Conservation (phyloP, 2,797 vertebrate genomes). For the Notolepis coatsorum region DNA sequence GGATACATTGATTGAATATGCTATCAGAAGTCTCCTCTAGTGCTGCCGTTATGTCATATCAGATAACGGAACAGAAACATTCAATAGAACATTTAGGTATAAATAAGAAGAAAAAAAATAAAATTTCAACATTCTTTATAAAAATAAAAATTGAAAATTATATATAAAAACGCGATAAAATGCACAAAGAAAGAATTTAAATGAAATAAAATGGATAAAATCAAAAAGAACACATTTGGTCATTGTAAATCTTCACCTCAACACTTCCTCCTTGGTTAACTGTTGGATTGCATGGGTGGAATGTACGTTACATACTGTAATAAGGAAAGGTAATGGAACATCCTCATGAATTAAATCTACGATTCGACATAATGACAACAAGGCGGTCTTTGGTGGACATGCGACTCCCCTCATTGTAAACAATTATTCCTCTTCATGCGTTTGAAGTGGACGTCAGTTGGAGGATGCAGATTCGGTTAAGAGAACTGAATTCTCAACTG, state of each 20-base stretch:
- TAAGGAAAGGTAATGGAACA: constrained; percentile 36
- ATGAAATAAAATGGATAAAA: constrained; percentile 22
- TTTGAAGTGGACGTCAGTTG: constrained; percentile 32
- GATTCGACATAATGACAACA: constrained; percentile 25
- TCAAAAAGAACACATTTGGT: constrained; percentile 64
- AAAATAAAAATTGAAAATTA: constrained; percentile 57
- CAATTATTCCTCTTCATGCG: constrained; percentile 39
- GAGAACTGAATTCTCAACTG: constrained; percentile 12
- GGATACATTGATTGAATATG: constrained; percentile 34
- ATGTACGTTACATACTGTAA: constrained; percentile 5
- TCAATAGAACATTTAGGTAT: constrained; percentile 30
- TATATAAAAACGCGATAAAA: constrained; percentile 60
- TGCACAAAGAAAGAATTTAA: constrained; percentile 29
- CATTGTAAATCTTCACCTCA: constrained; percentile 28
- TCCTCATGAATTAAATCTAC: constrained; percentile 33
- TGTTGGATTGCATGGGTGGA: constrained; percentile 39
- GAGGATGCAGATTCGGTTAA: not conserved
- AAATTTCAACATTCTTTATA: constrained; percentile 23
- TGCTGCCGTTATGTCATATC: constrained; percentile 27
- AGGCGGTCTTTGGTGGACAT: constrained; percentile 29
- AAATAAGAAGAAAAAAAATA: constrained; percentile 34
- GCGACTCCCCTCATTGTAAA: constrained; percentile 59
- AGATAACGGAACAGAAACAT: constrained; percentile 29
- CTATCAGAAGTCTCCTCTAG: constrained; percentile 25
- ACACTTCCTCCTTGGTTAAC: constrained; percentile 29